Conservation (phyloP, 2,888 invertebrate species). For the Conchocele bisecta region DNA sequence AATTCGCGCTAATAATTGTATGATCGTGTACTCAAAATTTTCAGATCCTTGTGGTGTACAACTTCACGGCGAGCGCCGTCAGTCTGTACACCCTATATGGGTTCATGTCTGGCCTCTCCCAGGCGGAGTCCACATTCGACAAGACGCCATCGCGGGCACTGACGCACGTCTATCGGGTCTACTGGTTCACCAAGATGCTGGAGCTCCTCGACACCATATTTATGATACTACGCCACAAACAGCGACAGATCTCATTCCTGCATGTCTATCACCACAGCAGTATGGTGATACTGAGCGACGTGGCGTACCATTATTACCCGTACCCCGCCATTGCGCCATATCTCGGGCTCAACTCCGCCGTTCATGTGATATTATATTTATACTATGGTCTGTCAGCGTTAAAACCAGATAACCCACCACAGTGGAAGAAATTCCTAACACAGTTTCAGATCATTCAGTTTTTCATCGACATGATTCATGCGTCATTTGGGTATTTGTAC, state of each 20-base stretch:
- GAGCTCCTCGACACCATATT: conserved; percentile 82
- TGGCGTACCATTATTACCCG: conserved; percentile 69
- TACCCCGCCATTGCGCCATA: conserved; percentile 78
- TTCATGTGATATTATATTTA: conserved; percentile 78
- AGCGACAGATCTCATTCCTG: conserved; percentile 79
- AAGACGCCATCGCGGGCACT: conserved; percentile 61
- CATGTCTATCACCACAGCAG: conserved; percentile 81
- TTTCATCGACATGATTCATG: conserved; percentile 72
- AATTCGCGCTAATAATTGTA: too few relatives aligned
- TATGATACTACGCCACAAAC: conserved; percentile 80
- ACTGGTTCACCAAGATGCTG: conserved; percentile 77
- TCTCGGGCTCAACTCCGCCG: conserved; percentile 77
- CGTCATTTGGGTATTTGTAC: conserved; percentile 73
- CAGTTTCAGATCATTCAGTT: conserved; percentile 81
- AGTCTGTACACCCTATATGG: conserved; percentile 72
- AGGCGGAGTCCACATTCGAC: conserved; percentile 70
- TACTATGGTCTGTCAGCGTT: conserved; percentile 79
- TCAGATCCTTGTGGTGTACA: conserved; percentile 79
- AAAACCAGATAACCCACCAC: conserved; percentile 67
- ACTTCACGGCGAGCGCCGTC: conserved; percentile 74
- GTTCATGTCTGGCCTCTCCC: conserved; percentile 65
- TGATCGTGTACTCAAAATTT: too few relatives aligned
- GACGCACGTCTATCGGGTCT: conserved; percentile 67
- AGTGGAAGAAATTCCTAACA: conserved; percentile 79
- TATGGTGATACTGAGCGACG: conserved; percentile 80